Evolutionary conservation across 2,797 vertebrate genomes (phyloP), one percentile per base, ranked within the genome.

Genomic region (Euthynnus affinis): DNA sequence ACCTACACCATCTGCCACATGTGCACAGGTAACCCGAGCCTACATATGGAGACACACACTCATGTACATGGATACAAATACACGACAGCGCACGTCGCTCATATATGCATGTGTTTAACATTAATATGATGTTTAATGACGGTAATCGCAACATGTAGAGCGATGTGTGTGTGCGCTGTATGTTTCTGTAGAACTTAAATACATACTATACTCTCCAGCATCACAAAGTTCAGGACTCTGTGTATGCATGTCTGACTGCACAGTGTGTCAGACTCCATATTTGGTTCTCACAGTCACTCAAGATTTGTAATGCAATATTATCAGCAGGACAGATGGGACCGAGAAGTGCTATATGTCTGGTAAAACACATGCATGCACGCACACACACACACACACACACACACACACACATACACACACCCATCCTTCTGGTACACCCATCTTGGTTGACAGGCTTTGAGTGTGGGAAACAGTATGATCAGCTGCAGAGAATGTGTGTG

Each of bases 1-100:
- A 93, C 91, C 93, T 92, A 58, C 82, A 61, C 92, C 93, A 94
- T 94, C 94, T 94, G 94, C 88, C 81, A 84, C 88, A 87, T 17
- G 70, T 66, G 59, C 6, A 69, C 85, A 91, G 81, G 92, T 92
- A 94, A 94, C 87, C 60, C 46, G 82, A 92, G 86, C 82, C 78
- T 25, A 44, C 71, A 65, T 64, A 81, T 78, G 75, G 87, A 80
- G 80, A 74, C 72, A 76, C 0, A 37, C 18, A n/a, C 66, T 59
- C 3, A 25, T 1, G 55, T 46, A 76, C 14, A 71, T 48, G 4
- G 62, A 80, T 17, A 69, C 51, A 10, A 25, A 67, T 1, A 49
- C 51, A 15, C 42, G 46, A 20, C 60, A 25, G 60, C 1, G 40
- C 51, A 15, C 42, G 51, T n/a, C 61, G 49, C 59, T 44, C 9